These are phyloP conservation scores for Helogale parvula DNA, from an alignment of 2,113 vertebrate species.

Conservation along the genomic window DNA sequence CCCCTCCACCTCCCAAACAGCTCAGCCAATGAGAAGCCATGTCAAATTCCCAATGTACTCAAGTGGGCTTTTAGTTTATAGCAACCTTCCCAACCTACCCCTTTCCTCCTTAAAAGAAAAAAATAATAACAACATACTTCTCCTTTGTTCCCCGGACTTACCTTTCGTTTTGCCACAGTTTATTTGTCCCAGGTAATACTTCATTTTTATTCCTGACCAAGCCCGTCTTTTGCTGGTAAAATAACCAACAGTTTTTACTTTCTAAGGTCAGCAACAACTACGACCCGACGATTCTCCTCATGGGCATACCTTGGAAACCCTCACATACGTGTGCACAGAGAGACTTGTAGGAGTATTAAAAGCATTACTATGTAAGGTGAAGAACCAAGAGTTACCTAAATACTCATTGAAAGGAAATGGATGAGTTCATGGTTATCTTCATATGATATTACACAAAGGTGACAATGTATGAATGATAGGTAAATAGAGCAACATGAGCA, in stretches of 20 bases:
- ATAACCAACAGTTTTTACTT: not conserved
- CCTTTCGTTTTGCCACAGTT: not conserved
- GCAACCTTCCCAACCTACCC: not conserved
- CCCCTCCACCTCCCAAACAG: not conserved
- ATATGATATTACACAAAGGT: not conserved
- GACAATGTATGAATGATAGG: not conserved
- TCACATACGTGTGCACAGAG: not conserved
- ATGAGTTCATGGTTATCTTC: not conserved
- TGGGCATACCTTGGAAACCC: not conserved
- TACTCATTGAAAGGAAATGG: not conserved
- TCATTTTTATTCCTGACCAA: not conserved
- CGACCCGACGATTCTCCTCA: not conserved
- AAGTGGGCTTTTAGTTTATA: not conserved
- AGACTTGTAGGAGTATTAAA: not conserved
- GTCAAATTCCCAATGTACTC: not conserved
- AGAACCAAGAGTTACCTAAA: not conserved
- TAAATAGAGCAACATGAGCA: not conserved
- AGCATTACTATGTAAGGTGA: not conserved
- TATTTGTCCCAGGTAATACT: not conserved
- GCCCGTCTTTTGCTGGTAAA: not conserved
- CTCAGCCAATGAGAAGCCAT: not conserved
- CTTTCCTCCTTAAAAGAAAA: not conserved
- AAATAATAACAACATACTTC: not conserved
- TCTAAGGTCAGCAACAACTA: not conserved
- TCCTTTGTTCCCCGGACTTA: not conserved